Evolutionary conservation across 2,888 invertebrate genomes (phyloP).

Genomic region (Drymonia ruficornis): DNA sequence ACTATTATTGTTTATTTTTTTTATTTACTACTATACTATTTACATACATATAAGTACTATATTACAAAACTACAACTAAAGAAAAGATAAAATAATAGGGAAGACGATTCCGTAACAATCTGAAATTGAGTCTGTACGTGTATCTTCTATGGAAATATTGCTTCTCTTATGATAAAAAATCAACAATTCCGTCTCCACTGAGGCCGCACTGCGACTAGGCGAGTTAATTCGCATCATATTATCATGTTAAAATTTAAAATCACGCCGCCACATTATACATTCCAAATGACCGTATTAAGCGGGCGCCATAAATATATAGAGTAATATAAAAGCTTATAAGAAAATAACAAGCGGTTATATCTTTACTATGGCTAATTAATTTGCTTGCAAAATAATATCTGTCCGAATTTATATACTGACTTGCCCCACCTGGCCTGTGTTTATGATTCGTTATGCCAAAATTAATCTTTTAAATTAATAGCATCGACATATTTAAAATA

Average conservation of each 20-base stretch:
- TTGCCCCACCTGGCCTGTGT: constrained; percentile 19
- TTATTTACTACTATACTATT: no score
- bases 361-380: constrained; percentile 28
- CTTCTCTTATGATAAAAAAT: neutral
- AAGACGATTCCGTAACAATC: no score
- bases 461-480: constrained; percentile 14
- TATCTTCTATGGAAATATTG: no score
- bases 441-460: constrained; percentile 25
- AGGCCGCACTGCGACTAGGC: constrained; percentile 5
- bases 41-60: no score
- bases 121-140: no score
- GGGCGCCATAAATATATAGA: constrained; percentile 21
- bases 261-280: constrained; percentile 32
- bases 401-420: constrained; percentile 19
- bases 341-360: constrained; percentile 26
- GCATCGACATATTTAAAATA: neutral
- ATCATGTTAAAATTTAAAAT: constrained; percentile 29
- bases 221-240: constrained; percentile 22
- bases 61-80: no score
- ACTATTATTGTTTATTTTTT: no score
- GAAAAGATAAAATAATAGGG: no score
- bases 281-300: constrained; percentile 27
- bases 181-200: constrained; percentile 7
- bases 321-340: constrained; percentile 22
- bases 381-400: constrained; percentile 18